Base-by-base conservation (phyloP, 53 echinoderm and acorn worm genomes). In the Paracentrotus lividus region DNA sequence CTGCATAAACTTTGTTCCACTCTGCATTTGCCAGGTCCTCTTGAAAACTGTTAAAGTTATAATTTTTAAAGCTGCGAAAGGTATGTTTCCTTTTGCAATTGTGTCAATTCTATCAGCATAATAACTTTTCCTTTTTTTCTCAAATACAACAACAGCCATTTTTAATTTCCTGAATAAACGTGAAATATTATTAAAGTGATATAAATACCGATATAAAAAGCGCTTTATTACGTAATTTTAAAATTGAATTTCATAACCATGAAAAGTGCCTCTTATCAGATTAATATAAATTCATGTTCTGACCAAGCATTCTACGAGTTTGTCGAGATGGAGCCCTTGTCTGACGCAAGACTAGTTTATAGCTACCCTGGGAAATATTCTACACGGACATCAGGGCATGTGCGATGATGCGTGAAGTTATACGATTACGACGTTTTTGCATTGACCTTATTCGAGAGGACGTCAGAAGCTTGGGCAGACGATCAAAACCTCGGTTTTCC, bases 281-380 rank as follows among this genome's bases (percentile, higher is more conserved):
- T 72, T 40, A 72, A 16, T 5, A 38, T 72, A 72, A 72, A 72
- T 64, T 72, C 36, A 36, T 40, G 36, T 72, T 72, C 72, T 72
- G 36, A 72, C 36, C 36, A 72, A 72, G 40, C 5, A 72, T 36
- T 18, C 64, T 64, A 64, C 27, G 9, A 64, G 26, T 64, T 29
- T 72, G 21, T 72, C 38, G 18, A 72, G 72, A 72, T 40, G 38
- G 72, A 40, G 18, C 40, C 72, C 40, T 40, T 72, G 14, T 38
- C 7, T 72, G 72, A 72, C 72, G 72, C 32, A 36, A 40, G 72
- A 72, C 36, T 18, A n/a, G n/a, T n/a, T n/a, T n/a, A n/a, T n/a
- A 20, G 85, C 85, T 85, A 8, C 85, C 85, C 85, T 27, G 85
- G 85, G 85, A 85, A 77, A 85, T n/a, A n/a, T n/a, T 13, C 40